Evolutionary conservation across 2,888 invertebrate species (phyloP).

Genomic region (Dorcus parallelipipedus): DNA sequence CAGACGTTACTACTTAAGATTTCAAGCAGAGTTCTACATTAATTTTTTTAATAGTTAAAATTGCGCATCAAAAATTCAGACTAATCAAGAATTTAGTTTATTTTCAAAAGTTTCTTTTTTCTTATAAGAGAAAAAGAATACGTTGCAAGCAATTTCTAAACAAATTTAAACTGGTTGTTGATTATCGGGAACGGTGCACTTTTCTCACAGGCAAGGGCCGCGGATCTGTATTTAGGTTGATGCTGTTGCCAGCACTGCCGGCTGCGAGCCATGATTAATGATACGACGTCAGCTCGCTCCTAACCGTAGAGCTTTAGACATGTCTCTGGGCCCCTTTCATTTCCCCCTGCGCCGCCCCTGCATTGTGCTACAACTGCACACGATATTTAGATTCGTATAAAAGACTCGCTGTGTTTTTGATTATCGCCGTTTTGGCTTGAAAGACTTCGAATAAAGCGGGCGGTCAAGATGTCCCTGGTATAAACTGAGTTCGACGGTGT

Average conservation of each 20-base stretch:
- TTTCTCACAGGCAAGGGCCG: slow-evolving; percentile 42
- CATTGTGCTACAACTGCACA: slow-evolving; percentile 44
- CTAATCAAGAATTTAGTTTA: no score
- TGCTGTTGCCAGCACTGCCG: slow-evolving; percentile 47
- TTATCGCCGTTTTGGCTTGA: slow-evolving; percentile 48
- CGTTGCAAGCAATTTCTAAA: slow-evolving; percentile 23
- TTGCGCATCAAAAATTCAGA: no score
- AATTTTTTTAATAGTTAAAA: no score
- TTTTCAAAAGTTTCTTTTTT: not conserved
- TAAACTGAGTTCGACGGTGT: no score
- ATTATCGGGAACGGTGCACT: slow-evolving; percentile 45
- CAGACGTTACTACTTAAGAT: no score
- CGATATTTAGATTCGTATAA: slow-evolving; percentile 48
- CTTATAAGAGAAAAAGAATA: not conserved
- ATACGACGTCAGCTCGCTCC: slow-evolving; percentile 47
- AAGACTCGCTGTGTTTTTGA: slow-evolving; percentile 48
- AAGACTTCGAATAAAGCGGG: slow-evolving; percentile 41
- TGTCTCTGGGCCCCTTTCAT: slow-evolving; percentile 46
- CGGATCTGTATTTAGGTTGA: slow-evolving; percentile 47
- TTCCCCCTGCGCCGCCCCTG: slow-evolving; percentile 28
- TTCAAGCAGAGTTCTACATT: no score
- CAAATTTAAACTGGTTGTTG: slow-evolving; percentile 46
- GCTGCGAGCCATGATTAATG: slow-evolving; percentile 51
- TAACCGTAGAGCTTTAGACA: slow-evolving; percentile 50
- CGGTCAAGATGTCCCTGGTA: not conserved